Base-by-base conservation (phyloP, 2,113 vertebrate genomes). In the Garra rufa region DNA sequence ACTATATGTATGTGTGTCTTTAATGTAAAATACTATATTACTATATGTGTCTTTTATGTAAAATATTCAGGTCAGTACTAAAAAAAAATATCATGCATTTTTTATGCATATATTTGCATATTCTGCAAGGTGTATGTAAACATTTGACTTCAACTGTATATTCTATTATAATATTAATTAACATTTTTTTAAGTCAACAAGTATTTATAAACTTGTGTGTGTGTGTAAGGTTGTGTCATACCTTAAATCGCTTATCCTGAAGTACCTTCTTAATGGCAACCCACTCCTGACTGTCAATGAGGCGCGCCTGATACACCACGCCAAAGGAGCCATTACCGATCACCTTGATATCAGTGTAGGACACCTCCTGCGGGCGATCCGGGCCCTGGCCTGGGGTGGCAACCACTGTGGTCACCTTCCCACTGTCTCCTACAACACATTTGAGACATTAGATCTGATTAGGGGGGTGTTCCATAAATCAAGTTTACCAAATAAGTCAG, bases 211-310 rank as follows among this genome's bases (percentile, higher is more conserved):
- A 4, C n/a, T 44, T 24, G 11, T 9, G 17, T 77, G 34, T 77
- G 34, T 34, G 14, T 61, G 26, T 15, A 46, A 28, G 44, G 48
- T 50, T 17, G n/a, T 7, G 65, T 26, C 87, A 84, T 92, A 95
- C 97, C 96, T 98, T 98, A 91, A 98, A 98, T 85, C 97, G 95
- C 91, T 97, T 98, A 91, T 98, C 97, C 92, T 98, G 97, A 76
- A 98, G 94, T 89, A 98, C 97, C 88, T 98, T 98, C 93, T 98
- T 98, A 90, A 98, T 98, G 46, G 97, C 97, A 87, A 98, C 96
- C 94, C 97, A 94, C 89, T 98, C 97, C 85, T 96, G 96, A 19
- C 94, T 96, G 90, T 96, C 96, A n/a, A 96, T 95, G 90, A 98
- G 94, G 55, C 96, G 95, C 34, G 96, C 97, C 91, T 98, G 97